Evolutionary conservation across 2,888 invertebrate species (phyloP).

Genomic region (Thecophora atra): DNA sequence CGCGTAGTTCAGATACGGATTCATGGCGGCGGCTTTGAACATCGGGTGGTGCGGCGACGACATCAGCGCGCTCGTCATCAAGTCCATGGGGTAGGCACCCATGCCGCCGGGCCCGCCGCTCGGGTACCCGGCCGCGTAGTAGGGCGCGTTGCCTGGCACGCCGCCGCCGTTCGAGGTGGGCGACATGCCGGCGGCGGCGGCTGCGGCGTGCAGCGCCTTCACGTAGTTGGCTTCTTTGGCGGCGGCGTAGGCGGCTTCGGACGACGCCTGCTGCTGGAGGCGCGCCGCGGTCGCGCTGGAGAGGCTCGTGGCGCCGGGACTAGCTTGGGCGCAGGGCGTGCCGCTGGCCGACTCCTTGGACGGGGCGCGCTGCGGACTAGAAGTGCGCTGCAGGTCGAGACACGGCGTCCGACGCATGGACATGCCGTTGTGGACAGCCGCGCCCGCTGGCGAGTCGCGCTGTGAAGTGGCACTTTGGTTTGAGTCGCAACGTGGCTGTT

Average conservation of each 20-base stretch:
- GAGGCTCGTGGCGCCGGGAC: slow-evolving; percentile 56
- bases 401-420: slow-evolving; percentile 54
- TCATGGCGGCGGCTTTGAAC: slow-evolving; percentile 76
- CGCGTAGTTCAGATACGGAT: slow-evolving; percentile 87
- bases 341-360: slow-evolving; percentile 56
- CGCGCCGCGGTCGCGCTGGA: slow-evolving; percentile 14
- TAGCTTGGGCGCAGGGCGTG: slow-evolving; percentile 50
- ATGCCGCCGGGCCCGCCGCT: slow-evolving; percentile 65
- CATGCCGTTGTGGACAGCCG: slow-evolving; percentile 38
- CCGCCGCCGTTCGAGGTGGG: slow-evolving; percentile 38
- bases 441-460: slow-evolving; percentile 56
- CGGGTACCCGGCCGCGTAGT: slow-evolving; percentile 65
- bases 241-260: slow-evolving; percentile 53
- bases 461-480: slow-evolving; percentile 76
- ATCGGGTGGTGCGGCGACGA: slow-evolving; percentile 79
- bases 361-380: slow-evolving; percentile 59
- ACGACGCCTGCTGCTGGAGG: slow-evolving; percentile 51
- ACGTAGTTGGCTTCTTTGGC: slow-evolving; percentile 64
- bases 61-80: slow-evolving; percentile 81
- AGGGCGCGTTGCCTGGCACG: slow-evolving; percentile 52
- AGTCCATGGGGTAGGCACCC: slow-evolving; percentile 76
- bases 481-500: slow-evolving; percentile 72
- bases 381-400: slow-evolving; percentile 44
- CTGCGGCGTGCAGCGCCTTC: slow-evolving; percentile 63
- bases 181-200: slow-evolving; percentile 48